Conservation (phyloP, 2,888 invertebrate genomes). For the Bimastos eiseni region DNA sequence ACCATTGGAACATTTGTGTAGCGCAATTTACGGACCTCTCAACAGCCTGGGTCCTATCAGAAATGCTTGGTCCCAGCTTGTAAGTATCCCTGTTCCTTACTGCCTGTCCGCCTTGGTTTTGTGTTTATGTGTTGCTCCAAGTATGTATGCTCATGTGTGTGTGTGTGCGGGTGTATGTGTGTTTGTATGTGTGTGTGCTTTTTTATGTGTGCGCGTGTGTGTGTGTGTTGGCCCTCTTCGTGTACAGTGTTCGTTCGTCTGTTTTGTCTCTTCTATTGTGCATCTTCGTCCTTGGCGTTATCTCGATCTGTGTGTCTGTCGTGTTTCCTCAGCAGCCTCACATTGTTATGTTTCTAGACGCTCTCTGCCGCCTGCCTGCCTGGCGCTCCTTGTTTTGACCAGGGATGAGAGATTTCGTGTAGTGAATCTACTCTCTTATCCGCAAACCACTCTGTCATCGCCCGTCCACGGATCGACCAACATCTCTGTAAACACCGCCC, state of each 20-base stretch:
- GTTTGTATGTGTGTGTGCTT: not conserved
- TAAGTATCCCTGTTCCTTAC: no score
- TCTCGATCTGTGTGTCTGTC: not conserved
- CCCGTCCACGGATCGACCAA: not conserved
- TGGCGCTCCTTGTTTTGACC: not conserved
- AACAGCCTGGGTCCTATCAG: not conserved
- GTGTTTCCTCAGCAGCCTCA: not conserved
- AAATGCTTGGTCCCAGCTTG: no score
- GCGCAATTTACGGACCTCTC: not conserved
- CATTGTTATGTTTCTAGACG: not conserved
- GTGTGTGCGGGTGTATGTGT: no score
- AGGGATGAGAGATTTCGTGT: not conserved
- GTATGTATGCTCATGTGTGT: no score
- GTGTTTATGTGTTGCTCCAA: no score
- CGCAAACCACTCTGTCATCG: not conserved
- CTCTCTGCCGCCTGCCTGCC: not conserved
- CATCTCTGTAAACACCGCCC: slow-evolving; percentile 1
- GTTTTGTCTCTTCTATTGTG: not conserved
- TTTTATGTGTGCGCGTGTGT: not conserved
- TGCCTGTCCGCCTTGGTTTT: no score
- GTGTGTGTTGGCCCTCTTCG: not conserved
- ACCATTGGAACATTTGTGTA: not conserved
- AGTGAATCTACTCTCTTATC: not conserved
- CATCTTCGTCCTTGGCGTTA: not conserved
- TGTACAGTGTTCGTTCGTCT: not conserved